Evolutionary conservation across 2,797 vertebrate genomes (phyloP).

Genomic region (Gallinago stenura): DNA sequence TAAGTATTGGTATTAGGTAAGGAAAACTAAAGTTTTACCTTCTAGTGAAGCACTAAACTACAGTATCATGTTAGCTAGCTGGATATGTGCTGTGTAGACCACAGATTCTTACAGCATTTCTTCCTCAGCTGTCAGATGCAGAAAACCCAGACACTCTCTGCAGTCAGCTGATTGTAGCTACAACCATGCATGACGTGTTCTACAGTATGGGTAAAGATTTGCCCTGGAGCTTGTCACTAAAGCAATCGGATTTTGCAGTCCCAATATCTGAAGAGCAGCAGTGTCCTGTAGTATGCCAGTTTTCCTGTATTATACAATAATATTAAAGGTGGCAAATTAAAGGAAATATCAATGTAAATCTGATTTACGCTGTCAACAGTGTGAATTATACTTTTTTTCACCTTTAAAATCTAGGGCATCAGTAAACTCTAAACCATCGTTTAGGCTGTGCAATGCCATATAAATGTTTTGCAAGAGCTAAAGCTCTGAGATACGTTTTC

Average conservation of each 20-base stretch:
- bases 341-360: background rate
- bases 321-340: background rate
- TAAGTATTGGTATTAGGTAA: background rate
- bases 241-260: background rate
- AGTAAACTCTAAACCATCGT: background rate
- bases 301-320: background rate
- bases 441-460: background rate
- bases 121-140: background rate
- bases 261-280: background rate
- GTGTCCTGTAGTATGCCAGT: background rate
- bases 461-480: background rate
- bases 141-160: background rate
- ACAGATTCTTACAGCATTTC: background rate
- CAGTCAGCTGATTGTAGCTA: background rate
- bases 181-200: background rate
- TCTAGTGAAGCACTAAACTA: background rate
- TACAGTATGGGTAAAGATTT: background rate
- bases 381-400: background rate
- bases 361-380: background rate
- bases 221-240: background rate
- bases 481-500: background rate
- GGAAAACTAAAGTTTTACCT: background rate
- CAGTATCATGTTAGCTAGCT: background rate
- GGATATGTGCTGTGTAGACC: background rate
- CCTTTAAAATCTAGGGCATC: background rate